phyloP scores from a whole-genome alignment of 1,140 invertebrate species.

The Epicauta chinensis region DNA sequence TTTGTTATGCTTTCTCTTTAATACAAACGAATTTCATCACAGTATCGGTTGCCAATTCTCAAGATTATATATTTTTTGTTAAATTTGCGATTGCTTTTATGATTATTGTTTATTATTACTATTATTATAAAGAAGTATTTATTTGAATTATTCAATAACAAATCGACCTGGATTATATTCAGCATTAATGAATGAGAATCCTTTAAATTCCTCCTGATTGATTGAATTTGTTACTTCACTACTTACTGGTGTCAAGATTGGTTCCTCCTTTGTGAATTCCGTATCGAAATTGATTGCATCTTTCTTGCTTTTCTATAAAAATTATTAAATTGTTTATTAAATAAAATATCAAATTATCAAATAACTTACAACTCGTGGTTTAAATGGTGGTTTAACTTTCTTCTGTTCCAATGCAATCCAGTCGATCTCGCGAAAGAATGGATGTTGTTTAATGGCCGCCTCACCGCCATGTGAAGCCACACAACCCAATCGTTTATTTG shows the following conservation, averaged over 20 bases:
- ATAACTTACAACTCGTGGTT: slow-evolving; percentile 86
- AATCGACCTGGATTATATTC: slow-evolving; percentile 78
- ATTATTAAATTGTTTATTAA: not conserved
- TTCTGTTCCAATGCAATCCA: slow-evolving; percentile 90
- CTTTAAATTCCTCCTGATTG: slow-evolving; percentile 96
- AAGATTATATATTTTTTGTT: no score
- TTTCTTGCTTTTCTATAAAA: slow-evolving; percentile 70
- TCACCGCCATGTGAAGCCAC: slow-evolving; percentile 67
- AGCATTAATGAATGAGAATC: slow-evolving; percentile 94
- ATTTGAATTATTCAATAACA: slow-evolving; percentile 36
- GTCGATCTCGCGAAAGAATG: slow-evolving; percentile 95
- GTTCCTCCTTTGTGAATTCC: slow-evolving; percentile 98
- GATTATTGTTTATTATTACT: no score
- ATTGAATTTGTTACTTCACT: slow-evolving; percentile 85
- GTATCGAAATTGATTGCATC: slow-evolving; percentile 99
- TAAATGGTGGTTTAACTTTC: slow-evolving; percentile 93
- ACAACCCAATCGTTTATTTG: slow-evolving; percentile 88
- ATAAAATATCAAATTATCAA: slow-evolving; percentile 38
- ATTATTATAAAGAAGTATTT: not conserved
- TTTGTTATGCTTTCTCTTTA: no score
- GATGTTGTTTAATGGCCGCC: slow-evolving; percentile 82
- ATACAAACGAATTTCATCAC: no score
- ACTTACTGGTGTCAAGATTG: slow-evolving; percentile 89
- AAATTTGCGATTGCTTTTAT: no score
- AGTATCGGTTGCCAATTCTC: no score